Evolutionary conservation across 2,797 vertebrate genomes (phyloP), one percentile per base, ranked within the genome.

Genomic region (Apogon hyalosoma): DNA sequence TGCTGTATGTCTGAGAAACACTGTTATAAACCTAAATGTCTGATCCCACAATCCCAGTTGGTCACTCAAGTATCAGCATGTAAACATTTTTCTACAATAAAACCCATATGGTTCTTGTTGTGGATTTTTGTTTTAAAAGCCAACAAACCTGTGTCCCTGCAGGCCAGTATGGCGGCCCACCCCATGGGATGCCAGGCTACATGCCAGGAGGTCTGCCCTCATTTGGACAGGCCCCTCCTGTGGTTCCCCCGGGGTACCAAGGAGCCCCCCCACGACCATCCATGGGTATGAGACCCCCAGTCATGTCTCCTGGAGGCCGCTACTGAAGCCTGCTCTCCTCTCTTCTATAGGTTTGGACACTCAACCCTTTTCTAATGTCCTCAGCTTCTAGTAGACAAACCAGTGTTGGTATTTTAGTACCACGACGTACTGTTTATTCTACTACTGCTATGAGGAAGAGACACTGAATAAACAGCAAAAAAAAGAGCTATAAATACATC

Each of bases 261-360:
- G 95, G 95, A 90, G 97, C 67, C 58, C 73, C 80, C 38, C 73
- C 70, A 2, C 68, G 95, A 84, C 95, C 96, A 61, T 96, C 96
- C 11, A 94, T 97, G 93, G 95, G 95, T 87, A 95, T 97, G 93
- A 96, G 96, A 92, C 97, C 96, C 85, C 96, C 96, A 59, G 96
- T 98, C 86, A 97, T 98, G 96, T 98, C 96, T 73, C 97, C 96
- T 75, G 96, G 96, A 87, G 95, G 95, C 89, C 96, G 95, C 90
- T 98, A 96, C 94, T 98, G 96, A 98, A 92, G 88, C 88, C 92
- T 88, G 90, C 92, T 87, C 93, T 80, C 94, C 94, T 74, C 63
- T 85, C 82, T 72, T 69, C 84, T 69, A 72, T 98, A 96, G 95
- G 96, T 97, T 97, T 97, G 96, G 95, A 95, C 79, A 71, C 80